These are phyloP conservation scores for Eupelmus urozonus DNA, from an alignment of 2,888 invertebrate species.

Conservation along the genomic window DNA sequence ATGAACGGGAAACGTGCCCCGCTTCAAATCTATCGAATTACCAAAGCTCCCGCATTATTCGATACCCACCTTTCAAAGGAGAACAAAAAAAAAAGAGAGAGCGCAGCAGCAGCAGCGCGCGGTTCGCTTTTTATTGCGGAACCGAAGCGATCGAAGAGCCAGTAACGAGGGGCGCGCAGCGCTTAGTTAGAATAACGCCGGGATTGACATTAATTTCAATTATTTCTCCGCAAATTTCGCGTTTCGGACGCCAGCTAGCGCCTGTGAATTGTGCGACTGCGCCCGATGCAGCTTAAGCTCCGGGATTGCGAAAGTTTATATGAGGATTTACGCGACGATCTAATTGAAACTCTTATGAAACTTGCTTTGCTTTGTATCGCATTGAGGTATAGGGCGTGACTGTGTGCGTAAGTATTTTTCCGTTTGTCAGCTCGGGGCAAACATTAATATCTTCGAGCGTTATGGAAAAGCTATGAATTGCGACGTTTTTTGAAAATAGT, in stretches of 20 bases:
- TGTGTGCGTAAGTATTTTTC: not conserved
- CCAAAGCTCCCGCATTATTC: not conserved
- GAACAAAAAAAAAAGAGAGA: not conserved
- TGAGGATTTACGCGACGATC: not conserved
- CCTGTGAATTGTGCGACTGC: too few relatives aligned
- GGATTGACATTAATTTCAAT: conserved; percentile 52
- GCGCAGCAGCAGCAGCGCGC: too few relatives aligned
- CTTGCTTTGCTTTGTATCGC: not conserved
- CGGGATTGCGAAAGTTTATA: conserved; percentile 44
- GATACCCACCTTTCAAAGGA: not conserved
- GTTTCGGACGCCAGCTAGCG: not conserved
- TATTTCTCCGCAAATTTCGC: conserved; percentile 31
- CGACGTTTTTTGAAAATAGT: too few relatives aligned
- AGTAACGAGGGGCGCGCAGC: not conserved
- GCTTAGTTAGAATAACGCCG: not conserved
- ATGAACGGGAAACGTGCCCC: not conserved
- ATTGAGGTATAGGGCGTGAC: not conserved
- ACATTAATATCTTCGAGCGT: too few relatives aligned
- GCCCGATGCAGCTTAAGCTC: too few relatives aligned
- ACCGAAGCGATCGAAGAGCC: too few relatives aligned
- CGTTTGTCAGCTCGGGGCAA: too few relatives aligned
- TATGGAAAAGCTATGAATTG: too few relatives aligned
- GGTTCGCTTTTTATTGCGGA: too few relatives aligned
- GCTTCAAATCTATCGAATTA: conserved; percentile 20
- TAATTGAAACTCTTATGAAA: conserved; percentile 12